Evolutionary conservation across 2,888 invertebrate genomes (phyloP).

Genomic region (Harpagoxenus sublaevis): DNA sequence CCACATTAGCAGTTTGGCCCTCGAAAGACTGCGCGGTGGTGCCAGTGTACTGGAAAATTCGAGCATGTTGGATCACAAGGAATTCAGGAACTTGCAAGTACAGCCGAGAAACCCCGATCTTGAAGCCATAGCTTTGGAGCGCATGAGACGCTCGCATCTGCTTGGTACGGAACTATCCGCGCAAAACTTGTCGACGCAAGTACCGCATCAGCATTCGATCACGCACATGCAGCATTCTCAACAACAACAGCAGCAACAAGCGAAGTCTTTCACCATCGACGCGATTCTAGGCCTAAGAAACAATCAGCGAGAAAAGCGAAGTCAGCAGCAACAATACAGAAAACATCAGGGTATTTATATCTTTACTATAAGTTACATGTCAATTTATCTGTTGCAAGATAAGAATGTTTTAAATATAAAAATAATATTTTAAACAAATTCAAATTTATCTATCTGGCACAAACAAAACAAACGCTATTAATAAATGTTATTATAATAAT

Average conservation of each 20-base stretch:
- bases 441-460: neutral
- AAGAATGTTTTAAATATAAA: neutral
- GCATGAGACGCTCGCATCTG: constrained; percentile 78
- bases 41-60: constrained; percentile 76
- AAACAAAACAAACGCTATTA: neutral
- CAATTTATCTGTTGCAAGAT: neutral
- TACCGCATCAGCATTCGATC: constrained; percentile 73
- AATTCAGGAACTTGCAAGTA: constrained; percentile 77
- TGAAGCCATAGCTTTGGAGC: constrained; percentile 81
- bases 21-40: constrained; percentile 78
- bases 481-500: neutral
- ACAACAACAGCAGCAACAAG: constrained; percentile 84
- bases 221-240: constrained; percentile 80
- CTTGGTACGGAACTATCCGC: constrained; percentile 73
- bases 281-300: constrained; percentile 93
- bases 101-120: constrained; percentile 78
- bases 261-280: constrained; percentile 95
- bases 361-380: neutral
- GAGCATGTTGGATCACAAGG: constrained; percentile 73
- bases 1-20: constrained; percentile 72
- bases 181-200: constrained; percentile 72
- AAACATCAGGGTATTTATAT: constrained; percentile 79
- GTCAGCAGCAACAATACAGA: constrained; percentile 80
- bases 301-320: constrained; percentile 82
- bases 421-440: neutral